Evolutionary conservation across 2,888 invertebrate genomes (phyloP), one percentile per base, ranked within the genome.

Genomic region (Petrophora chlorosata): DNA sequence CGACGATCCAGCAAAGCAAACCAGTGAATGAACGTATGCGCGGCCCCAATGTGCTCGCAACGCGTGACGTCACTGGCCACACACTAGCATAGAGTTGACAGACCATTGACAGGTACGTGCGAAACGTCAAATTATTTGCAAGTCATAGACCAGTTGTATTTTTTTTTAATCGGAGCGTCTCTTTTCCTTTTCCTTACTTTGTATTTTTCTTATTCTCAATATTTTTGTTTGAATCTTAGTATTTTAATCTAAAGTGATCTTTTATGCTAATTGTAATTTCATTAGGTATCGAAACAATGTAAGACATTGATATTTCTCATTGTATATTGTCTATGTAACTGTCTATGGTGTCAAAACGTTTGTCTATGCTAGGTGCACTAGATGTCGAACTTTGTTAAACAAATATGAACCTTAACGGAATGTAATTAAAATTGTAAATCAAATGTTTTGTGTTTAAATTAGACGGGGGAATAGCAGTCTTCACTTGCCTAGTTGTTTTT

Each of bases 1-100:
- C 2, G 89, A 90, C 50, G 89, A 88, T 65, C 80, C 87, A 17
- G 28, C 45, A 35, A 78, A 50, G 61, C 75, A 45, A 82, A 85
- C 48, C 43, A 54, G 54, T 76, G 72, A 40, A 53, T 65, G 46
- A 70, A 61, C 48, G 56, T 16, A 3, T 35, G 76, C 39, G 33
- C 32, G 17, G n/a, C 33, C 32, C n/a, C 9, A 29, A 23, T 36
- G 44, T 33, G 47, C 41, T 29, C 17, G 14, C 33, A 42, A 16
- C 13, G 10, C 36, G 34, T 44, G 51, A 44, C 40, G 39, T 40
- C 45, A 43, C 29, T n/a, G 7, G 3, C 22, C 9, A 3, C 16
- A 17, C 25, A 19, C 29, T 42, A 35, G 32, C 47, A 45, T 43
- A 30, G 19, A 15, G 41, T 46, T 59, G 55, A 59, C 49, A 56